phyloP scores from a whole-genome alignment of 2,888 invertebrate genomes.

The Lasioglossum oenotherae region DNA sequence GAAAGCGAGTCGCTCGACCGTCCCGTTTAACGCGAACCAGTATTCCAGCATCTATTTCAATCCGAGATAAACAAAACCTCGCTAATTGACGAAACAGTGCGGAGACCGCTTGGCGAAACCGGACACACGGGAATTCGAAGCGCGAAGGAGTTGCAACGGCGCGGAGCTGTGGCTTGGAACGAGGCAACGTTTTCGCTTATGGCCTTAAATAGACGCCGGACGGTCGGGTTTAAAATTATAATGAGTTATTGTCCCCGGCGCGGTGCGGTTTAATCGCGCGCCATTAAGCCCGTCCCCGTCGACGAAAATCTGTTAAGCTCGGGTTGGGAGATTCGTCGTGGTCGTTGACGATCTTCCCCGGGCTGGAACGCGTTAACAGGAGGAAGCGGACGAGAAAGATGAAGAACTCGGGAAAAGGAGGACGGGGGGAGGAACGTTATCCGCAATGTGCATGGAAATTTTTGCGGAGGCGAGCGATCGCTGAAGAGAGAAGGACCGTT shows the following conservation, averaged over 20 bases:
- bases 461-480: background rate
- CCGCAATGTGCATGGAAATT: conserved; percentile 2
- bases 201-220: conserved; percentile 27
- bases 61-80: background rate
- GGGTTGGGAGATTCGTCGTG: background rate
- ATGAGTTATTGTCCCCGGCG: conserved; percentile 34
- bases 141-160: background rate
- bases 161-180: conserved; percentile 1
- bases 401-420: background rate
- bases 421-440: background rate
- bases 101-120: background rate
- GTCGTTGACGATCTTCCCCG: background rate
- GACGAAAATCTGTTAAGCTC: conserved; percentile 13
- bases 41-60: background rate
- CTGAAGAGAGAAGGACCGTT: background rate
- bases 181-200: conserved; percentile 30
- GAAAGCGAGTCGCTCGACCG: background rate
- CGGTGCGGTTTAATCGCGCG: conserved; percentile 38
- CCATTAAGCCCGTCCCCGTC: conserved; percentile 21
- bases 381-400: background rate
- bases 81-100: conserved; percentile 9
- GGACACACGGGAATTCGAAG: conserved; percentile 5
- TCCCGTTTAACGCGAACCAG: background rate
- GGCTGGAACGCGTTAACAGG: background rate
- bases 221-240: conserved; percentile 48